These are phyloP conservation scores for Oikopleura albicans DNA, from an alignment of 23 tunicate species.

Conservation along the genomic window DNA sequence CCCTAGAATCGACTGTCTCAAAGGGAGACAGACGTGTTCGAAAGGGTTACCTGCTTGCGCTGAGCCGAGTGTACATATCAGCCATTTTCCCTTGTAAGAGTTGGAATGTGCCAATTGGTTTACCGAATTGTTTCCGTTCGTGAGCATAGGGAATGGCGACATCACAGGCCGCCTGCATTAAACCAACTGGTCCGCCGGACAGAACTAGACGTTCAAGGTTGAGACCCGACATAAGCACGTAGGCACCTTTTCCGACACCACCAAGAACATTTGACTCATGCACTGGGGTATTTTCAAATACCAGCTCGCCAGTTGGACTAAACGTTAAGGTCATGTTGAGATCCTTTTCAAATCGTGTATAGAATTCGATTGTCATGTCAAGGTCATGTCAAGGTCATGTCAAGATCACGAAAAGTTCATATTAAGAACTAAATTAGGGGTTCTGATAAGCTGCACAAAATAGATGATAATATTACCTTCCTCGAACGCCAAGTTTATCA, in stretches of 20 bases:
- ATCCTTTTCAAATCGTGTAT: too few species aligned
- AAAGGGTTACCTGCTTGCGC: conserved; percentile 12
- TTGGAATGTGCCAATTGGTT: conserved; percentile 23
- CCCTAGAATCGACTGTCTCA: too few species aligned
- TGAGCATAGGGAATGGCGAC: conserved; percentile 24
- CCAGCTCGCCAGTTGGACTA: conserved; percentile 25
- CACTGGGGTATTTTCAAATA: conserved; percentile 22
- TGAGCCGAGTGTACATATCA: conserved; percentile 23
- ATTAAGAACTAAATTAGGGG: too few species aligned
- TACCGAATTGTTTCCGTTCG: conserved; percentile 32
- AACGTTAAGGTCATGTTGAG: neutral
- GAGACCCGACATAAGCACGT: conserved; percentile 24
- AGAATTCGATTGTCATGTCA: too few species aligned
- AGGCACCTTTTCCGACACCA: conserved; percentile 21
- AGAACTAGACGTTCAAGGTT: conserved; percentile 23
- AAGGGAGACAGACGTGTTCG: too few species aligned
- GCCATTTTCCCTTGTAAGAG: conserved; percentile 25
- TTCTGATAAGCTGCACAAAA: too few species aligned
- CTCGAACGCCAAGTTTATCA: conserved; percentile 29
- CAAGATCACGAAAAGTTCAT: too few species aligned
- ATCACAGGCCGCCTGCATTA: conserved; percentile 26
- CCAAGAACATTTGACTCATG: conserved; percentile 16
- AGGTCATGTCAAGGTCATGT: too few species aligned
- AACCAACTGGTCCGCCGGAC: conserved; percentile 21
- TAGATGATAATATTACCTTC: conserved; percentile 3